Evolutionary conservation across 2,888 invertebrate genomes (phyloP).

Genomic region (Rotaria macrura): DNA sequence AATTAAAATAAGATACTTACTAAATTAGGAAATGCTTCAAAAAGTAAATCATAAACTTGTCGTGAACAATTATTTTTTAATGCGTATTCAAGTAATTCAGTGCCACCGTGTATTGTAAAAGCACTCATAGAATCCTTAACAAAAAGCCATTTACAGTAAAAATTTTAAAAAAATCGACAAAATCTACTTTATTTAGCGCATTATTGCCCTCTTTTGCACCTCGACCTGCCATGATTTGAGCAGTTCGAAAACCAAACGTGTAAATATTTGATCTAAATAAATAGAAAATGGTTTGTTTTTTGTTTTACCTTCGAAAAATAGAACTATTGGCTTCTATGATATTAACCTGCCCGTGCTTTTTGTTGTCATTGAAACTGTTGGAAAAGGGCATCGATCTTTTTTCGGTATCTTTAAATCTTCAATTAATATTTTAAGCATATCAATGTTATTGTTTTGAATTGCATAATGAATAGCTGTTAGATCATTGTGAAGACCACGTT

Average conservation of each 20-base stretch:
- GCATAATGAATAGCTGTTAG: constrained; percentile 25
- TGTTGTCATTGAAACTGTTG: background rate
- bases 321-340: too few relatives aligned
- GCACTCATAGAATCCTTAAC: background rate
- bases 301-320: too few relatives aligned
- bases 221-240: constrained; percentile 37
- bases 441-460: constrained; percentile 9
- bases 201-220: constrained; percentile 54
- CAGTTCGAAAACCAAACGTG: background rate
- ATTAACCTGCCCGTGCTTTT: background rate
- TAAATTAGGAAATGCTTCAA: background rate
- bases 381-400: background rate
- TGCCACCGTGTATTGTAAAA: background rate
- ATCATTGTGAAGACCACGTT: constrained; percentile 11
- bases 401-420: constrained; percentile 26
- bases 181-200: constrained; percentile 50
- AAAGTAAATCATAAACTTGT: background rate
- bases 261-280: background rate
- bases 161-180: background rate
- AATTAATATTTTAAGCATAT: constrained; percentile 22
- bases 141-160: background rate
- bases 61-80: background rate
- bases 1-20: background rate
- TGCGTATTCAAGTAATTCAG: background rate
- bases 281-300: too few relatives aligned